phyloP scores from a whole-genome alignment of 2,888 invertebrate species.

The Loripinus fragilis region DNA sequence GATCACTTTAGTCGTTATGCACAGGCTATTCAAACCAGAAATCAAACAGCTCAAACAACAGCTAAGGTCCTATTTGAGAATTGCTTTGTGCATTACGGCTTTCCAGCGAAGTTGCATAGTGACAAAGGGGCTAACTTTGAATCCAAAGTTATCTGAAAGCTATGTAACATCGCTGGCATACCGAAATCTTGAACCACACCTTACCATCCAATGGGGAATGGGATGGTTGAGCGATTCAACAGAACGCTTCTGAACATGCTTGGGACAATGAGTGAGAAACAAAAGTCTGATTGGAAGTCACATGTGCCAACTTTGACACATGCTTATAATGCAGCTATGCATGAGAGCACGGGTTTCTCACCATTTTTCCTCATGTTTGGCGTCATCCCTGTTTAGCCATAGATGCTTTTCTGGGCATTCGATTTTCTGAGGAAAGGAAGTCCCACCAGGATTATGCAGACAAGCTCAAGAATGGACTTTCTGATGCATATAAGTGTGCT shows the following conservation, averaged over 20 bases:
- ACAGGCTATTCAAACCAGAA: slow-evolving; percentile 19
- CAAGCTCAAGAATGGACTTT: not conserved
- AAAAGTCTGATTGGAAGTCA: not conserved
- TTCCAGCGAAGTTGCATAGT: slow-evolving; percentile 35
- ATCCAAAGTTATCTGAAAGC: slow-evolving; percentile 26
- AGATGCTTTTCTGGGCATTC: slow-evolving; percentile 7
- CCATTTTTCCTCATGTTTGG: slow-evolving; percentile 6
- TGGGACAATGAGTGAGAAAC: slow-evolving; percentile 8
- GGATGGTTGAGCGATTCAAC: slow-evolving; percentile 14
- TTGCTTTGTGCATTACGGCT: slow-evolving; percentile 38
- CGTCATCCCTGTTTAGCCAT: slow-evolving; percentile 1
- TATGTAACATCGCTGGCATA: slow-evolving; percentile 31
- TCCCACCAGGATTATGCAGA: not conserved
- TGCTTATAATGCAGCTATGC: slow-evolving; percentile 8
- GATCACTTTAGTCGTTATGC: too few relatives aligned
- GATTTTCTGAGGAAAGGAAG: slow-evolving; percentile 13
- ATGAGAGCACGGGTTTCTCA: slow-evolving; percentile 8
- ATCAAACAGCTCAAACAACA: slow-evolving; percentile 40
- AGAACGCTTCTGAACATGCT: slow-evolving; percentile 9
- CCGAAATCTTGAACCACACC: slow-evolving; percentile 38
- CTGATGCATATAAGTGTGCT: not conserved
- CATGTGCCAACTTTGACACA: not conserved
- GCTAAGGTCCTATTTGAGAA: slow-evolving; percentile 33
- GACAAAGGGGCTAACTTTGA: slow-evolving; percentile 47
- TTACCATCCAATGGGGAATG: slow-evolving; percentile 10